Percentiles rank a stretch among this genome's conserved stretches.
phyloP scores from a whole-genome alignment of 2,113 vertebrate genomes.

The Indri indri region DNA sequence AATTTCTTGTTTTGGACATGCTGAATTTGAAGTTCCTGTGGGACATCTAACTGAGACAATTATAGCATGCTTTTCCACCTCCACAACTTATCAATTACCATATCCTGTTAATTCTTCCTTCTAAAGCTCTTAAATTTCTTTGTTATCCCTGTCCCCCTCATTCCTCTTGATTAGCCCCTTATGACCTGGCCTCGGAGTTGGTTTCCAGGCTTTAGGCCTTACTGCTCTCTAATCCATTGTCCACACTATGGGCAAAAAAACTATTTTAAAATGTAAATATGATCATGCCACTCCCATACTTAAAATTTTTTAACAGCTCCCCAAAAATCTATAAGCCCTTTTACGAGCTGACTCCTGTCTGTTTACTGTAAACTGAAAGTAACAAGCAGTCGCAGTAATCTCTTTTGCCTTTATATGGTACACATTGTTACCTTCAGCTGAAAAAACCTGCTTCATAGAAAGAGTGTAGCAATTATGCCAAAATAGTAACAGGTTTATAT shows the following conservation, averaged over 20 bases:
- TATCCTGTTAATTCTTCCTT: background rate
- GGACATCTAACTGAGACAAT: background rate
- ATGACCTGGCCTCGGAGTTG: background rate
- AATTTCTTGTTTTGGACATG: slow-evolving; percentile 32
- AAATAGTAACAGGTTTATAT: slow-evolving; percentile 13
- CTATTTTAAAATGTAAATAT: background rate
- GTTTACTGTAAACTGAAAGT: background rate
- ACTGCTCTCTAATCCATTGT: background rate
- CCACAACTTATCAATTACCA: background rate
- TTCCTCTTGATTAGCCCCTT: background rate
- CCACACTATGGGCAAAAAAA: background rate
- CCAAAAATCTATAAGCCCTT: background rate
- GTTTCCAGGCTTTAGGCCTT: background rate
- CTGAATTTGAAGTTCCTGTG: background rate
- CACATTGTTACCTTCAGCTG: background rate
- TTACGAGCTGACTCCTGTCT: background rate
- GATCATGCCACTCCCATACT: background rate
- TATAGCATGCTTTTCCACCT: background rate
- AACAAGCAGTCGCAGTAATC: background rate
- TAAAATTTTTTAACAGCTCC: background rate
- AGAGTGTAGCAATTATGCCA: background rate
- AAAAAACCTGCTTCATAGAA: background rate
- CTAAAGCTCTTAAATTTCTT: background rate
- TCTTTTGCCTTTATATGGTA: background rate
- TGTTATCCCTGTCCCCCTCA: background rate